Base-by-base conservation (phyloP, 2,888 invertebrate species). In the Sinhomidia bicolor region DNA sequence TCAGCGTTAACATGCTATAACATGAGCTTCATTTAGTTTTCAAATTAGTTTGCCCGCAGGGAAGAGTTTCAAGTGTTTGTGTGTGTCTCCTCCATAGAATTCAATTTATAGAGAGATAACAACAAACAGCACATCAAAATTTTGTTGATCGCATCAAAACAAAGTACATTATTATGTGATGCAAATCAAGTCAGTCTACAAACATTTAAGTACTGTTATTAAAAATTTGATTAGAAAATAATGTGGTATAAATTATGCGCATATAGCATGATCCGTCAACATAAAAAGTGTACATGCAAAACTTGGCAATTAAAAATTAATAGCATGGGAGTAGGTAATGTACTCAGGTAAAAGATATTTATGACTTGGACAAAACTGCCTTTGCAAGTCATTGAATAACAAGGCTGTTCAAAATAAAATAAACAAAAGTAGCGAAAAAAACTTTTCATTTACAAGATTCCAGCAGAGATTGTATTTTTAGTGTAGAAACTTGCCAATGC, bases 31-130 rank as follows among this genome's bases (percentile, higher is more conserved):
- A 54, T 76, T 76, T 76, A 76, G 76, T 54, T 51, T 54, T 51
- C 29, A 76, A 76, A 76, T 76, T 51, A 76, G 51, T n/a, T 1
- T 76, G 54, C 76, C 76, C 54, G n/a, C 29, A 76, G 76, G 76
- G 29, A 76, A 76, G 17, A n/a, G 47, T 36, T 57, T 65, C 17
- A 68, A 47, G 26, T 47, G 2, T 62, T n/a, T n/a, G n/a, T n/a
- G n/a, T n/a, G n/a, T n/a, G n/a, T 26, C 36, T 36, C 36, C 54
- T 57, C 9, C 12, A 3, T 51, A 20, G 12, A 57, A 57, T 57
- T 17, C 5, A 20, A 57, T 36, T 36, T 7, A 5, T 36, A 5
- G 36, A 36, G 36, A 36, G 3, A 5, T 36, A 36, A 36, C 36
- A n/a, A n/a, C n/a, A n/a, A n/a, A n/a, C n/a, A n/a, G n/a, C 14